Percentiles rank a stretch among this genome's conserved stretches.
phyloP scores from a whole-genome alignment of 2,113 vertebrate genomes.

The Clarias magur region DNA sequence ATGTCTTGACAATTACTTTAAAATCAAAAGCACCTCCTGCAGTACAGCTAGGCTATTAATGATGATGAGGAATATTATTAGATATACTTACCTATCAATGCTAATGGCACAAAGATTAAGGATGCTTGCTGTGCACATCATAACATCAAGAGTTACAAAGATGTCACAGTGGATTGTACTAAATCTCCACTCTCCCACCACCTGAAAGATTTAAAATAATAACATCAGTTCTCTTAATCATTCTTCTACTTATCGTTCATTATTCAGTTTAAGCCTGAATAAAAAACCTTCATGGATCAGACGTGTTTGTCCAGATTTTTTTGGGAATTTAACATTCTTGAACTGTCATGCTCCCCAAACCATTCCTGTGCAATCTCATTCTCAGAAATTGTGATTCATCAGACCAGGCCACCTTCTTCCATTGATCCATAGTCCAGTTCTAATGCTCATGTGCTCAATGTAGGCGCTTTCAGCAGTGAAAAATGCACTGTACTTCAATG shows the following conservation, averaged over 20 bases:
- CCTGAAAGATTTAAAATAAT: slow-evolving; percentile 68
- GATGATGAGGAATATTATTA: background rate
- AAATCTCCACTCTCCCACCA: slow-evolving; percentile 97
- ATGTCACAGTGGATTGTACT: slow-evolving; percentile 98
- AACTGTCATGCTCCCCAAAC: no score
- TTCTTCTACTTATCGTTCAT: background rate
- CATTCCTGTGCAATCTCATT: no score
- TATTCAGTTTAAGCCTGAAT: no score
- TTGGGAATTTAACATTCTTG: no score
- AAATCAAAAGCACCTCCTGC: background rate
- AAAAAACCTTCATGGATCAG: no score
- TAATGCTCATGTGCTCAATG: no score
- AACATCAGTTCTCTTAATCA: slow-evolving; percentile 6
- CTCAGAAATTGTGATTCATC: no score
- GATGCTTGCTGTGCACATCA: slow-evolving; percentile 99
- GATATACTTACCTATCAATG: slow-evolving; percentile 90
- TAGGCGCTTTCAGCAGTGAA: no score
- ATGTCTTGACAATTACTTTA: background rate
- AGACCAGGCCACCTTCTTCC: no score
- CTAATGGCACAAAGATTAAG: slow-evolving; percentile 99
- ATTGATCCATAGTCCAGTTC: no score
- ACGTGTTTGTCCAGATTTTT: no score
- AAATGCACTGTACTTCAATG: no score
- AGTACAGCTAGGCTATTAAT: background rate
- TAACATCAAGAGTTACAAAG: slow-evolving; percentile 96